Percentiles rank a stretch among this genome's conserved stretches.
Evolutionary conservation across 2,888 invertebrate genomes (phyloP).

Genomic region (Meiosimyza platycephala): DNA sequence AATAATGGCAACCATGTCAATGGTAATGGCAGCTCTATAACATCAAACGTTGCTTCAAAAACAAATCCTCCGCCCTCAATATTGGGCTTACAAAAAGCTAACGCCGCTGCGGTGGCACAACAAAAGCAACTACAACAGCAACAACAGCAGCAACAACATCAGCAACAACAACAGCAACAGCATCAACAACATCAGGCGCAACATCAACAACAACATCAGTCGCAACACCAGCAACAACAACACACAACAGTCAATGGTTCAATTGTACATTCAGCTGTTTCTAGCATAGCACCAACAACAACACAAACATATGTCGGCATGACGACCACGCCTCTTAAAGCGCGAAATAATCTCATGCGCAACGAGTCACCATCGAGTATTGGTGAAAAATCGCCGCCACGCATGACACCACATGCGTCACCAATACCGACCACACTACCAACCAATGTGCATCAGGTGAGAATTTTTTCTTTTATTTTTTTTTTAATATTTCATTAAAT

Average conservation of each 20-base stretch:
- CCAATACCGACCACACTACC: conserved; percentile 66
- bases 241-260: conserved; percentile 54
- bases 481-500: background rate
- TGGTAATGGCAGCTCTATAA: conserved; percentile 46
- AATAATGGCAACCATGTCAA: conserved; percentile 57
- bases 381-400: conserved; percentile 68
- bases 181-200: conserved; percentile 44
- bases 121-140: conserved; percentile 56
- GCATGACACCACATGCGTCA: conserved; percentile 68
- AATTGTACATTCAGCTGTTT: conserved; percentile 38
- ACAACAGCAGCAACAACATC: conserved; percentile 50
- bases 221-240: conserved; percentile 43
- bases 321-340: conserved; percentile 62
- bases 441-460: conserved; percentile 66
- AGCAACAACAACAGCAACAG: conserved; percentile 52
- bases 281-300: conserved; percentile 42
- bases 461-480: conserved; percentile 2
- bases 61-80: conserved; percentile 55
- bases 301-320: conserved; percentile 54
- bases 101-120: conserved; percentile 58
- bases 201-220: conserved; percentile 43
- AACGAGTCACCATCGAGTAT: conserved; percentile 61
- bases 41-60: conserved; percentile 53
- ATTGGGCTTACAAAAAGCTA: conserved; percentile 59
- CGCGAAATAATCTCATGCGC: conserved; percentile 55